Evolutionary conservation across 2,888 invertebrate species (phyloP), one percentile per base, ranked within the genome.

Genomic region (Drosophila leonis): DNA sequence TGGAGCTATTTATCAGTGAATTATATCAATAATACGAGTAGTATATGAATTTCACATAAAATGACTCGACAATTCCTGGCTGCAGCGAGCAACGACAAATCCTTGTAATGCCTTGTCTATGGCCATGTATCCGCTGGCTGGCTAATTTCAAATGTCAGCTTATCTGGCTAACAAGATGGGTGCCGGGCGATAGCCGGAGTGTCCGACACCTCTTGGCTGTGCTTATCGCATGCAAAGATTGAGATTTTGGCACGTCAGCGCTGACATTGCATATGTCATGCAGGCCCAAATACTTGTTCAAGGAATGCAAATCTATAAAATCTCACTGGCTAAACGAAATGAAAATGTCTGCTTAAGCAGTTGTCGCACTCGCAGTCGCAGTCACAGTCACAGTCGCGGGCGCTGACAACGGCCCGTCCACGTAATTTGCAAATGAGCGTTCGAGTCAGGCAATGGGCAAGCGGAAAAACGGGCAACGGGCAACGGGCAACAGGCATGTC

Each of bases 121-220:
- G 86, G 75, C 76, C 88, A 90, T 85, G 90, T 88, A 82, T 85
- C 84, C 88, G 76, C 67, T 56, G 68, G 54, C 78, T 56, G 73
- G 84, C 92, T 91, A 91, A 91, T 91, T 91, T 92, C 83, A 91
- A 90, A 90, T 91, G 92, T 92, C 92, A 80, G 84, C 92, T 92
- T 92, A 92, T 91, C 91, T 81, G 75, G 57, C 77, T 79, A 89
- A 90, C 90, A 90, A 90, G 91, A 91, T 88, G 82, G 80, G 80
- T 83, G 82, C 67, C 42, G 33, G 29, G 29, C 78, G 90, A 91
- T 91, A 90, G 59, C 24, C 33, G 9, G 33, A 66, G 31, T 73
- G 80, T 72, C 69, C 72, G 76, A 84, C 84, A 88, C 84, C 89
- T 88, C 29, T 12, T 65, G 51, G 37, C 35, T 12, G 31, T 44